phyloP scores from a whole-genome alignment of 2,888 invertebrate genomes.

The Ectemnius continuus region DNA sequence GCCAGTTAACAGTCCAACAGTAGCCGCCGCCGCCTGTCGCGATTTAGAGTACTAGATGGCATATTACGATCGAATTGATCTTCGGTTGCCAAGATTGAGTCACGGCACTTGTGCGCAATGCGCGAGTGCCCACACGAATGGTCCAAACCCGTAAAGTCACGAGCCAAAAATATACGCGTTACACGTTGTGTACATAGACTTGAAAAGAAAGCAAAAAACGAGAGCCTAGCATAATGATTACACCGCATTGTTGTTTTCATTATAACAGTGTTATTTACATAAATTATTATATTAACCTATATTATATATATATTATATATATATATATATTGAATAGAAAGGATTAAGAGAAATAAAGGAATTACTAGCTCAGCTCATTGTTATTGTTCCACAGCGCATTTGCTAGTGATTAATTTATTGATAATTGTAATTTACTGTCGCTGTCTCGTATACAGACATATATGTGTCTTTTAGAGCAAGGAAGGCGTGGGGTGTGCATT shows the following conservation, averaged over 20 bases:
- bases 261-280: conserved; percentile 68
- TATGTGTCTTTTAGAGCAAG: background rate
- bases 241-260: conserved; percentile 67
- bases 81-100: conserved; percentile 29
- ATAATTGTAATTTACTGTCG: too few relatives aligned
- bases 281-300: conserved; percentile 63
- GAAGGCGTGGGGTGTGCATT: background rate
- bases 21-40: conserved; percentile 14
- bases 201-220: conserved; percentile 36
- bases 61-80: conserved; percentile 24
- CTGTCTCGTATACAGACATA: too few relatives aligned
- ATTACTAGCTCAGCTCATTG: conserved; percentile 37
- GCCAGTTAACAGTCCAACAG: background rate
- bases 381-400: background rate
- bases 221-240: conserved; percentile 63
- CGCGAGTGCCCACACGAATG: conserved; percentile 41
- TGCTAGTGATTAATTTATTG: too few relatives aligned
- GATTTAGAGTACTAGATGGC: conserved; percentile 38
- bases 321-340: conserved; percentile 55
- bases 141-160: conserved; percentile 47
- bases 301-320: conserved; percentile 31
- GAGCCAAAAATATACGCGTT: conserved; percentile 30
- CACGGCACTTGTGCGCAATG: conserved; percentile 22
- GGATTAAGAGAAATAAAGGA: conserved; percentile 56
- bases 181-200: conserved; percentile 56